Evolutionary conservation across 2,113 vertebrate genomes (phyloP).

Genomic region (Halichoerus grypus): DNA sequence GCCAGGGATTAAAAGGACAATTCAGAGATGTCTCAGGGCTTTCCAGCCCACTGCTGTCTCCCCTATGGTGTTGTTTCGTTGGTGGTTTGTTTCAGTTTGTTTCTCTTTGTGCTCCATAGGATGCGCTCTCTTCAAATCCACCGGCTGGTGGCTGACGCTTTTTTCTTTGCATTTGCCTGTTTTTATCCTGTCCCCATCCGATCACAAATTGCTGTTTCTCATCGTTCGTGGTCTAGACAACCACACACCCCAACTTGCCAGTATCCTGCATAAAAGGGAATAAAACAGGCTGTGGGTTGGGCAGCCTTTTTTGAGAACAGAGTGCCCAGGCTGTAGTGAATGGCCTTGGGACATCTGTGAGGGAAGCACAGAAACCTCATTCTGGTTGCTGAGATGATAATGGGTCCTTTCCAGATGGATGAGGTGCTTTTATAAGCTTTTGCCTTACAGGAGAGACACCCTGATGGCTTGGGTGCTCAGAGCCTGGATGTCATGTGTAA

Average conservation of each 20-base stretch:
- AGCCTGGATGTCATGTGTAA: neutral
- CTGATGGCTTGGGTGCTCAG: neutral
- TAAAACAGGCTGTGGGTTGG: neutral
- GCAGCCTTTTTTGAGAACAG: neutral
- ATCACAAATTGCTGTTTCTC: neutral
- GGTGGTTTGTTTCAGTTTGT: too few relatives aligned
- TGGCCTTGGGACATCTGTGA: neutral
- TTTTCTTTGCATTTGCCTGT: neutral
- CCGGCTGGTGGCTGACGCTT: neutral
- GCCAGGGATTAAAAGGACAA: neutral
- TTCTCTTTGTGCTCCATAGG: neutral
- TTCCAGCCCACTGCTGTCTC: neutral
- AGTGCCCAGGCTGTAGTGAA: neutral
- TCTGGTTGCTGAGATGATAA: neutral
- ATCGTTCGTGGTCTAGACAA: neutral
- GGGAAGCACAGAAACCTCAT: neutral
- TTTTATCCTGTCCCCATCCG: neutral
- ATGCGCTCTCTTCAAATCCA: neutral
- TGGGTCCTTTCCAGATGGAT: neutral
- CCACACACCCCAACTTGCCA: neutral
- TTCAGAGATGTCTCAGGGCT: neutral
- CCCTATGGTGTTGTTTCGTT: rapidly evolving
- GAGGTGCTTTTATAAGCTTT: neutral
- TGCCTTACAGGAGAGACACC: neutral
- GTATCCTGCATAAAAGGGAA: neutral